phyloP scores from a whole-genome alignment of 2,113 vertebrate species.

The Pterocles burchelli region DNA sequence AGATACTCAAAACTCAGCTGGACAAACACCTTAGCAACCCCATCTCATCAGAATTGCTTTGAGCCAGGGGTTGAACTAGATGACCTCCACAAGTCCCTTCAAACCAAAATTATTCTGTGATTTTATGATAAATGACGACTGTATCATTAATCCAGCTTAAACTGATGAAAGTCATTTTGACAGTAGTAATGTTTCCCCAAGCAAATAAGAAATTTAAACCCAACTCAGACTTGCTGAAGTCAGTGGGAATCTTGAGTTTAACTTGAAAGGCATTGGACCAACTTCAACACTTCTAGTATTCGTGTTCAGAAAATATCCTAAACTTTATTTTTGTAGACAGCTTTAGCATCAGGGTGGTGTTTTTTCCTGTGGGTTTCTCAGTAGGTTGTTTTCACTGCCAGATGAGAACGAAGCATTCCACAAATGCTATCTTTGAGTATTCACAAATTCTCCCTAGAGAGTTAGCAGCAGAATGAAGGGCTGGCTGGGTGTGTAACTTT shows the following conservation, averaged over 20 bases:
- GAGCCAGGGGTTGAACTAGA: neutral
- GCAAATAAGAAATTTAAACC: conserved; percentile 9
- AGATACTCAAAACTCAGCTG: neutral
- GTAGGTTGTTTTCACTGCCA: neutral
- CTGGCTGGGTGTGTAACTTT: neutral
- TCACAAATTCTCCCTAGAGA: neutral
- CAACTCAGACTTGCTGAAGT: neutral
- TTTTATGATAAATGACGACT: conserved; percentile 1
- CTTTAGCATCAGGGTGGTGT: neutral
- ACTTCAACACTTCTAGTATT: neutral
- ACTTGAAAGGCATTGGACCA: neutral
- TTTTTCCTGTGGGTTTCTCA: neutral
- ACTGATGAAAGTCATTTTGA: conserved; percentile 15
- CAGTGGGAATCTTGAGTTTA: neutral
- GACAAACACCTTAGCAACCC: neutral
- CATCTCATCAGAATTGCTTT: neutral
- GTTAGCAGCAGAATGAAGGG: neutral
- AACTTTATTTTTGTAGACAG: neutral
- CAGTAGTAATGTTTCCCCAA: neutral
- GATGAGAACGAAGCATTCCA: neutral
- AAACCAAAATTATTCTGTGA: conserved; percentile 9
- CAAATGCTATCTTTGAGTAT: neutral
- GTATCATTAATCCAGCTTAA: conserved; percentile 2
- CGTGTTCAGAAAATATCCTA: neutral
- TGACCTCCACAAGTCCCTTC: neutral